phyloP scores from a whole-genome alignment of 30 jellyfish, hydroid and myxozoan species.

The Nemopilema nomurai region DNA sequence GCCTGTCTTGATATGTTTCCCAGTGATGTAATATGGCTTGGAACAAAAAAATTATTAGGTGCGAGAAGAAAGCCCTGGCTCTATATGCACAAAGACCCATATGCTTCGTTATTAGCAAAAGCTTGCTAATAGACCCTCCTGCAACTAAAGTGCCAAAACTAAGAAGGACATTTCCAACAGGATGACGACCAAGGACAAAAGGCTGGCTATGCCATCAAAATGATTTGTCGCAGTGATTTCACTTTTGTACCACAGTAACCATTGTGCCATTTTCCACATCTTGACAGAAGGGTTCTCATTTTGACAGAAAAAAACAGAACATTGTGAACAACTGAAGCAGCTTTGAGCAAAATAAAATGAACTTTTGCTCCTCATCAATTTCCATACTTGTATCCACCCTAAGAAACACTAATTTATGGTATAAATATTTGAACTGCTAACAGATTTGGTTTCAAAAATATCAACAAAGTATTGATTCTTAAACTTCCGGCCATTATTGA shows the following conservation, averaged over 20 bases:
- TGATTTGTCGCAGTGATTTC: constrained; percentile 5
- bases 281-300: neutral
- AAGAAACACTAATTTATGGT: too few relatives aligned
- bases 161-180: too few relatives aligned
- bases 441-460: too few relatives aligned
- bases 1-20: constrained; percentile 15
- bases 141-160: constrained; percentile 6
- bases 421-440: too few relatives aligned
- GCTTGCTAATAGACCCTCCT: constrained; percentile 25
- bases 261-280: constrained; percentile 23
- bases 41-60: constrained; percentile 23
- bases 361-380: constrained; percentile 10
- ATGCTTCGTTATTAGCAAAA: constrained; percentile 2
- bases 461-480: too few relatives aligned
- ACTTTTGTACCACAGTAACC: constrained; percentile 17
- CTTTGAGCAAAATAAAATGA: constrained; percentile 32
- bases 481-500: too few relatives aligned
- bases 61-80: constrained; percentile 19
- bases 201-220: neutral
- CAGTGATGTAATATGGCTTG: constrained; percentile 16
- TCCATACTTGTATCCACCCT: neutral
- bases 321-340: constrained; percentile 14
- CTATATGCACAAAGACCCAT: constrained; percentile 15
- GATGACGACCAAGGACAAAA: constrained; percentile 8
- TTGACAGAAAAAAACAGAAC: constrained; percentile 36